These are phyloP conservation scores for Smittia aterrima DNA, from an alignment of 2,888 invertebrate genomes.

Conservation along the genomic window DNA sequence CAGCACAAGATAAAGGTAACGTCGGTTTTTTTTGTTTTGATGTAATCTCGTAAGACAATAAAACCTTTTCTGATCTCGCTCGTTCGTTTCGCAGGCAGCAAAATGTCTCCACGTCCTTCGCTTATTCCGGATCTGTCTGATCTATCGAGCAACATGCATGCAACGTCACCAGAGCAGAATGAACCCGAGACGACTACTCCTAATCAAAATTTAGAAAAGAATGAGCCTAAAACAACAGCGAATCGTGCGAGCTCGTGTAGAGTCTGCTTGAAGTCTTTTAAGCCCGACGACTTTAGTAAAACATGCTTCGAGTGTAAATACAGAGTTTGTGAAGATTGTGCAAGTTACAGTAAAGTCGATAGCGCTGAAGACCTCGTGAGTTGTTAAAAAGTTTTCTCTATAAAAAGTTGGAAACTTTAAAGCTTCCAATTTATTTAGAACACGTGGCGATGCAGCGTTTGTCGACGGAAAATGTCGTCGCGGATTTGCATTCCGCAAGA, in stretches of 20 bases:
- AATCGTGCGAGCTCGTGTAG: conserved; percentile 76
- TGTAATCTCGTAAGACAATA: neutral
- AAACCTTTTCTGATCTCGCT: neutral
- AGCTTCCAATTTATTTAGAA: conserved; percentile 55
- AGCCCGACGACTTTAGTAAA: conserved; percentile 83
- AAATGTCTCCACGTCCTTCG: conserved; percentile 67
- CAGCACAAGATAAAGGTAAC: conserved; percentile 79
- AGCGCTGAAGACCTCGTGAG: conserved; percentile 79
- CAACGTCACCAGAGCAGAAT: conserved; percentile 53
- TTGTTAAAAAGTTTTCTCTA: conserved; percentile 42
- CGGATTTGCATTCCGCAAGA: conserved; percentile 74
- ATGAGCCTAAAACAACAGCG: conserved; percentile 70
- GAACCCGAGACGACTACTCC: conserved; percentile 47
- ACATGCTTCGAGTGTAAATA: conserved; percentile 88
- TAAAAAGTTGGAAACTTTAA: neutral
- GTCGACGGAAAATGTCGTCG: conserved; percentile 77
- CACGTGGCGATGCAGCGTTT: conserved; percentile 87
- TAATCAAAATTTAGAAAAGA: conserved; percentile 47
- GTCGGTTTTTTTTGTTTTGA: neutral
- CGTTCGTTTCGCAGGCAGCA: conserved; percentile 59
- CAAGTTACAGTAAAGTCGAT: conserved; percentile 82
- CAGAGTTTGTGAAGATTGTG: conserved; percentile 89
- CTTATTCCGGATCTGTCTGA: conserved; percentile 57
- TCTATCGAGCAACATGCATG: conserved; percentile 55
- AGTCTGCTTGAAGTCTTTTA: conserved; percentile 84